Conservation (phyloP, 2,888 invertebrate genomes). For the Mesorhabditis sp. region DNA sequence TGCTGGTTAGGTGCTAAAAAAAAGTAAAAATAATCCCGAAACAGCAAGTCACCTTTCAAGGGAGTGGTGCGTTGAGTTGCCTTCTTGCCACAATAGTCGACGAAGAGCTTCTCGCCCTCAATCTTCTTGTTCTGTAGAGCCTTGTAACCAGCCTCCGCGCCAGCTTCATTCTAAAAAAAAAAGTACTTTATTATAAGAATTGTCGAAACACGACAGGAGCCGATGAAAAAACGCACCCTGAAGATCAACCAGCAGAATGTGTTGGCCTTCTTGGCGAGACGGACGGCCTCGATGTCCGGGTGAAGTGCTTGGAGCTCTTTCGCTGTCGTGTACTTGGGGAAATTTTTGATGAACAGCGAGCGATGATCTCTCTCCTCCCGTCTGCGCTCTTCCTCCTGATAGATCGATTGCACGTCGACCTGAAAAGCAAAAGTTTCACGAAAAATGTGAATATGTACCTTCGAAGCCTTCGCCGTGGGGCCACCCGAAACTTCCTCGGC, state of each 20-base stretch:
- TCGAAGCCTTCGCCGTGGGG: constrained; percentile 12
- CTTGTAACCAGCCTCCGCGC: constrained; percentile 16
- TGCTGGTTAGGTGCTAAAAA: neutral
- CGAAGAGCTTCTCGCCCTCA: constrained; percentile 22
- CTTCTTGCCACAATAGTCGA: constrained; percentile 38
- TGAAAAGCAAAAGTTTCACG: constrained; percentile 7
- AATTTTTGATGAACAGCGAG: constrained; percentile 42
- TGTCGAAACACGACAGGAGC: constrained; percentile 8
- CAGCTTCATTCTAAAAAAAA: constrained; percentile 7
- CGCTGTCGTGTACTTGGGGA: constrained; percentile 28
- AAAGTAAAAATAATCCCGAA: no score
- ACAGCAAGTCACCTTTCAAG: no score
- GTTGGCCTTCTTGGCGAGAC: constrained; percentile 23
- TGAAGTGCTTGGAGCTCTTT: constrained; percentile 17
- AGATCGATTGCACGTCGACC: constrained; percentile 15
- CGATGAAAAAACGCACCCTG: constrained; percentile 32
- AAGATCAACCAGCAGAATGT: constrained; percentile 42
- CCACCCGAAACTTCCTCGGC: constrained; percentile 17
- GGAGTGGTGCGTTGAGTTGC: neutral
- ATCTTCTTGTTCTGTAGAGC: constrained; percentile 22
- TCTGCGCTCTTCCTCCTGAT: constrained; percentile 39
- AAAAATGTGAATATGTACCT: constrained; percentile 7
- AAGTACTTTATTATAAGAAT: neutral
- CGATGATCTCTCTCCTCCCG: constrained; percentile 36
- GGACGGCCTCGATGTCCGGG: constrained; percentile 31